Evolutionary conservation across 2,113 vertebrate genomes (phyloP).

Genomic region (Delphinus delphis): DNA sequence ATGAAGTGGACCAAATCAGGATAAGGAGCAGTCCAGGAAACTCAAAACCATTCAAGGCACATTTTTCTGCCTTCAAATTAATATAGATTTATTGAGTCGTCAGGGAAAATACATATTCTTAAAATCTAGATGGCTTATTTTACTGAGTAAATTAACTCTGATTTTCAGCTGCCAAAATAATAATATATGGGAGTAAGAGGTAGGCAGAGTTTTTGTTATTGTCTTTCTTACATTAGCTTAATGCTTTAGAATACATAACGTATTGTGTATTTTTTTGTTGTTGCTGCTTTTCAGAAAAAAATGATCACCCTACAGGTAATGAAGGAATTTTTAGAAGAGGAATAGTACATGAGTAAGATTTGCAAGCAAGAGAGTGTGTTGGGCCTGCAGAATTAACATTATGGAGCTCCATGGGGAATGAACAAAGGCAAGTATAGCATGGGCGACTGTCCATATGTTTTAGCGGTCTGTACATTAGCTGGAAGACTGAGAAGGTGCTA

Average conservation of each 20-base stretch:
- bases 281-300: not conserved
- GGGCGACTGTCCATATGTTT: not conserved
- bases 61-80: not conserved
- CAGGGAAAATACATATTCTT: not conserved
- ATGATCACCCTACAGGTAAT: not conserved
- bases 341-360: not conserved
- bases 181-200: not conserved
- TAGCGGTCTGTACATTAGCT: accelerated
- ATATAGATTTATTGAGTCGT: not conserved
- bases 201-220: not conserved
- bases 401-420: not conserved
- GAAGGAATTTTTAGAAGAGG: not conserved
- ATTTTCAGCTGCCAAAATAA: not conserved
- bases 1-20: accelerated
- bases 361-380: not conserved
- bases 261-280: not conserved
- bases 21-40: not conserved
- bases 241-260: not conserved
- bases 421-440: accelerated
- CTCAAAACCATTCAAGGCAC: no score
- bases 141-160: not conserved
- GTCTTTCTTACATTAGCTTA: not conserved
- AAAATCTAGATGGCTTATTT: not conserved
- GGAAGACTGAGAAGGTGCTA: not conserved
- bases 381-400: not conserved